Evolutionary conservation across 2,888 invertebrate species (phyloP), one percentile per base, ranked within the genome.

Genomic region (Eueremaeus valkanovi): DNA sequence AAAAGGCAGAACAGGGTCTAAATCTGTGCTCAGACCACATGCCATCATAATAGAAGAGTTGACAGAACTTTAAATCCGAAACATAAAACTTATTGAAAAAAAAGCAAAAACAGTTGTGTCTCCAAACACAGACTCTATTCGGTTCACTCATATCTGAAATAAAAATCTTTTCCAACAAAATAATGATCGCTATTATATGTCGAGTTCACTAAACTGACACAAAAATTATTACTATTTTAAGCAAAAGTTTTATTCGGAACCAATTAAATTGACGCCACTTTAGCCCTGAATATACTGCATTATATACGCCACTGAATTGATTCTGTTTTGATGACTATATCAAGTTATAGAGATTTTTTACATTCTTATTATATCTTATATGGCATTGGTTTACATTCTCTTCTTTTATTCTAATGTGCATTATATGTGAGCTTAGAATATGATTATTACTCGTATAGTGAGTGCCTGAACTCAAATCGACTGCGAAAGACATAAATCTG

Each of bases 41-140:
- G 16, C 31, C 29, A 66, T 16, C 66, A 36, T 21, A 66, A 66
- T 36, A 31, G 66, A 66, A 66, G 66, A 66, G 66, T 66, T 66
- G 36, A 66, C 66, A 66, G 36, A 24, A 21, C n/a, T 66, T 66
- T 21, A 33, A 36, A 66, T 66, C 66, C 18, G 36, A 33, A 36
- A 21, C 24, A 21, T 29, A 13, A 58, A 58, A 8, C 8, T 58
- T 58, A 58, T 58, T 58, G 58, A 58, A 58, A 29, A 58, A 58
- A 58, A 29, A 16, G 27, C 3, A 29, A 5, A 49, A 49, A 49
- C 18, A n/a, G 1, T 58, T 29, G 21, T 24, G 27, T 55, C 55
- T 55, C 27, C 55, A n/a, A 21, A 21, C 55, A 55, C 21, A 24
- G 21, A 55, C 24, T 55, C 21, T 24, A 18, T 55, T n/a, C 55